A percentile compares a stretch with the other conserved stretches of the same genome.
phyloP scores from a whole-genome alignment of 2,888 invertebrate species.

The Amorpha juglandis region DNA sequence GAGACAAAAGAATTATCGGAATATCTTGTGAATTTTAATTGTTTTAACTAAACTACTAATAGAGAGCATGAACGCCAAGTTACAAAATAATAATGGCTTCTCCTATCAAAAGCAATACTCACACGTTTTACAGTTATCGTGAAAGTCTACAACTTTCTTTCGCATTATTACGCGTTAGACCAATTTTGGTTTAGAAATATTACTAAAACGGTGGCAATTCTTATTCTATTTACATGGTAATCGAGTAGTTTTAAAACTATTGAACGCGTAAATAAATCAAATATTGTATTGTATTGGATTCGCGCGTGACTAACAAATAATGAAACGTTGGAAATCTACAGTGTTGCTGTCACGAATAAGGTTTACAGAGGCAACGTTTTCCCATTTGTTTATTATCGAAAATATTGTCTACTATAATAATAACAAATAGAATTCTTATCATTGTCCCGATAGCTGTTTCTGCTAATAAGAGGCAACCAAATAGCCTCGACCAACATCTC shows the following conservation, averaged over 20 bases:
- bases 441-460: no score
- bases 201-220: neutral
- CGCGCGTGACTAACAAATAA: constrained; percentile 12
- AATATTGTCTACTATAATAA: neutral
- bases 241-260: neutral
- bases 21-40: neutral
- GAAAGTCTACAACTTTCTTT: constrained; percentile 12
- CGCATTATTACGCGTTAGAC: constrained; percentile 7
- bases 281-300: neutral
- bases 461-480: no score
- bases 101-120: constrained; percentile 8
- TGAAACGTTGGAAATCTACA: neutral
- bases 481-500: no score
- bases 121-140: constrained; percentile 7
- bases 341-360: neutral
- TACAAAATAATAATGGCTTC: neutral
- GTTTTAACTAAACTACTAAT: neutral
- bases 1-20: no score
- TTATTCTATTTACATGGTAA: neutral
- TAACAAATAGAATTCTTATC: constrained; percentile 3
- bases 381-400: no score
- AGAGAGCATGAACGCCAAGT: neutral
- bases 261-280: neutral
- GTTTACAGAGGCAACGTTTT: neutral
- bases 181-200: constrained; percentile 2